Evolutionary conservation across 1,140 invertebrate genomes (phyloP), one percentile per base, ranked within the genome.

Genomic region (Vanessa tameamea): DNA sequence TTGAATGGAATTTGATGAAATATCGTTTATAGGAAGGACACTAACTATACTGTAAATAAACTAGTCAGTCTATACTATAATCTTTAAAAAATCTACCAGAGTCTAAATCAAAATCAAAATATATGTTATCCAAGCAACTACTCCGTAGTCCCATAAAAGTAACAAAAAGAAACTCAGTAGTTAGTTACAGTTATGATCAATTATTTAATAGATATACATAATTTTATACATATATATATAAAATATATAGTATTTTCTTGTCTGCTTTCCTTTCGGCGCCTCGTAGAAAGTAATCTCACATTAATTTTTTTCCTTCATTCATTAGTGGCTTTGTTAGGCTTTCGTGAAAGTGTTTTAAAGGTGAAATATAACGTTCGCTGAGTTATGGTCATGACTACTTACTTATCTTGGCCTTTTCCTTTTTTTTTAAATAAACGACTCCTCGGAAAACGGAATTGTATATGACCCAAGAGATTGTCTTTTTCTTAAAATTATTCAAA

Each of bases 241-340:
- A 16, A 53, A 53, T 3, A n/a, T 53, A n/a, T 53, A 7, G n/a
- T 53, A 53, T 20, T 57, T 12, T 20, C 20, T 23, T 11, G 14
- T 14, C 26, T 31, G 26, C 26, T 20, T 68, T 55, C 47, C 31
- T 11, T 20, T 43, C 20, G 23, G 15, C 9, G 37, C 16, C 51
- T 55, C 37, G n/a, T 5, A 5, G 31, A 69, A 7, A 63, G 68
- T 69, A 57, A 51, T 26, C 26, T 47, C 14, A 55, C 48, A 13
- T 37, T 78, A 75, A 1, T 74, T 79, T 72, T 78, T 63, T 70
- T 55, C 48, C 72, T 64, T 73, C 64, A 80, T 86, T 86, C 79
- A 80, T 86, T 80, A 83, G 80, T 68, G 69, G 69, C 75, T 64
- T 80, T 84, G 67, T 64, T 72, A 15, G 71, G 69, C 75, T 64